These are phyloP conservation scores for Cerastoderma edule DNA, from an alignment of 2,888 invertebrate species.

Conservation along the genomic window DNA sequence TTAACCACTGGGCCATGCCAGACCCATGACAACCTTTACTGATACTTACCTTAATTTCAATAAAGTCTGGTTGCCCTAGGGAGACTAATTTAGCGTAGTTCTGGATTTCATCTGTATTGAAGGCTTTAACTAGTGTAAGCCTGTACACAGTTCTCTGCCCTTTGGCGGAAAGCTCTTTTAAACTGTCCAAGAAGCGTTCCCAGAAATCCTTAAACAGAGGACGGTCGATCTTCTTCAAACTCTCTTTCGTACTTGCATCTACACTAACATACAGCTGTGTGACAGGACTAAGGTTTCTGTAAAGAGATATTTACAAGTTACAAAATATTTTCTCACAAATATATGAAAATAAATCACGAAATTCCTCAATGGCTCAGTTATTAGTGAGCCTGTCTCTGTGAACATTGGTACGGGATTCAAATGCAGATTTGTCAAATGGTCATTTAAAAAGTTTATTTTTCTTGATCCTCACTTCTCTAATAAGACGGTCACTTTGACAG, in stretches of 20 bases:
- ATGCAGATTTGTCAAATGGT: no score
- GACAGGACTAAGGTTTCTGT: constrained; percentile 84
- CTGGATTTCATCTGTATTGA: constrained; percentile 86
- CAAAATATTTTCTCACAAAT: no score
- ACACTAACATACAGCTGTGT: constrained; percentile 87
- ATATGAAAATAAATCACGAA: no score
- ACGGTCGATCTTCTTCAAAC: constrained; percentile 86
- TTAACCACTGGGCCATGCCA: no score
- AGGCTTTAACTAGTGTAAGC: constrained; percentile 86
- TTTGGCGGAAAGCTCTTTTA: constrained; percentile 85
- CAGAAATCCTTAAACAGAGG: constrained; percentile 87
- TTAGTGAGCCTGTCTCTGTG: no score
- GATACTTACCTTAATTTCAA: constrained; percentile 86
- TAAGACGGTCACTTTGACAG: no score
- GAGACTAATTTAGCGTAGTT: constrained; percentile 86
- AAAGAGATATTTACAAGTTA: no score
- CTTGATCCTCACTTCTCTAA: no score
- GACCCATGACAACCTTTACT: no score
- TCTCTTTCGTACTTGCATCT: constrained; percentile 86
- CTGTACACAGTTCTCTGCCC: constrained; percentile 87
- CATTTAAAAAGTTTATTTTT: no score
- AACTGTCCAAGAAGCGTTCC: constrained; percentile 86
- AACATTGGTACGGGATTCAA: no score
- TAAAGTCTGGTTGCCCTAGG: constrained; percentile 86
- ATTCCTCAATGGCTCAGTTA: no score